Base-by-base conservation (phyloP, 2,888 invertebrate species). In the Erannis defoliaria region DNA sequence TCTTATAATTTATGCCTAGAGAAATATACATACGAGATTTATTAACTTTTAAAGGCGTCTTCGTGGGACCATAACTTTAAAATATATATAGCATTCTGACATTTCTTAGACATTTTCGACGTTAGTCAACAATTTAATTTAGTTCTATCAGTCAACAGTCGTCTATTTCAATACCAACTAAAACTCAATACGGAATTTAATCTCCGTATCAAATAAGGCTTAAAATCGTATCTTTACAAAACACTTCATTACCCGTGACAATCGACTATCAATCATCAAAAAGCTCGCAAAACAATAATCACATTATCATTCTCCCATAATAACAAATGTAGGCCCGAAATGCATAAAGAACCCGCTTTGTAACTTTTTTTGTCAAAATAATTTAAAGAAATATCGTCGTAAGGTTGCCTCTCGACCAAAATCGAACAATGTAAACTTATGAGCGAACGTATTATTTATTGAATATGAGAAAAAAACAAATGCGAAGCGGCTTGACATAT, bases 271-370 rank as follows among this genome's bases (percentile, higher is more conserved):
- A 86, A 90, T 93, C 91, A 91, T 88, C 73, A 72, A 67, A 76
- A 82, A 82, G 76, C 86, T 88, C 86, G 90, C 92, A 91, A 93
- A 92, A 93, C 91, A 93, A 91, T 93, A 92, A 91, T 91, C 89
- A 91, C 85, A 90, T 91, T 90, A 93, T 92, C 88, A 90, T 91
- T 90, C 86, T 89, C 85, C 85, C 88, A 89, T 90, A 90, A 90
- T 90, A 91, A 90, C 89, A 88, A 90, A 92, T 86, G 89, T 84
- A 85, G 83, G 72, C 77, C 82, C 84, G 75, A 87, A 89, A 89
- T 85, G 85, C 91, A 90, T 90, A 91, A 90, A 91, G 90, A 90
- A 90, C 78, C 81, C 79, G 85, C 86, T 85, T 88, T 86, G 81
- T 85, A 77, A 73, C 66, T 74, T 84, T 84, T 85, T 86, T 82